Evolutionary conservation across 2,113 vertebrate genomes (phyloP).

Genomic region (Muntiacus muntjak): DNA sequence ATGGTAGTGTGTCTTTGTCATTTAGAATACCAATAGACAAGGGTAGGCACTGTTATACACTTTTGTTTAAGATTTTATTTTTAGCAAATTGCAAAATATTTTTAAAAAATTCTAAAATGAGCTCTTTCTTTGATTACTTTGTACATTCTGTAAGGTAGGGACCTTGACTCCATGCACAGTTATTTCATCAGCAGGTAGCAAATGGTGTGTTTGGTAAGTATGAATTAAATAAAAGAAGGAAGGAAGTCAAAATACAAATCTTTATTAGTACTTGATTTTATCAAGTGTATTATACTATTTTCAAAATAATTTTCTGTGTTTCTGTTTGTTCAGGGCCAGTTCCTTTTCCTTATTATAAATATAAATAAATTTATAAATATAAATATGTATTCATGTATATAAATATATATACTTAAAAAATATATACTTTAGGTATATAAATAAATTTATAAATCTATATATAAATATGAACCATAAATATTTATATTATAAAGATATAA

Average conservation of each 20-base stretch:
- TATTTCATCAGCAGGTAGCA: background rate
- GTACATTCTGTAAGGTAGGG: background rate
- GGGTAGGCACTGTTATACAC: background rate
- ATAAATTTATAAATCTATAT: background rate
- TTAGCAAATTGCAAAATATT: background rate
- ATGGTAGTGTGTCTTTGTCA: background rate
- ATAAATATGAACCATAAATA: background rate
- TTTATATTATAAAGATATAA: background rate
- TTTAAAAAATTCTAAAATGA: background rate
- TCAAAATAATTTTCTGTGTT: background rate
- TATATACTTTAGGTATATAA: background rate
- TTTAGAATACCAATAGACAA: background rate
- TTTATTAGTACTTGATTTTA: background rate
- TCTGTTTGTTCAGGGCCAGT: background rate
- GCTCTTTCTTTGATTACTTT: background rate
- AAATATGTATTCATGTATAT: background rate
- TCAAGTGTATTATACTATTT: background rate
- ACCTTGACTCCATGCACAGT: background rate
- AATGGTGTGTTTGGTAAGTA: background rate
- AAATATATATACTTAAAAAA: background rate
- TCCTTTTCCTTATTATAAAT: background rate
- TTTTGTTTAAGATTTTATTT: background rate
- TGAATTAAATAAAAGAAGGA: background rate
- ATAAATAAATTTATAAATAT: background rate
- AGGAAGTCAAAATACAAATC: background rate